Conservation (phyloP, 2,888 invertebrate genomes). For the Acrocera orbiculus region DNA sequence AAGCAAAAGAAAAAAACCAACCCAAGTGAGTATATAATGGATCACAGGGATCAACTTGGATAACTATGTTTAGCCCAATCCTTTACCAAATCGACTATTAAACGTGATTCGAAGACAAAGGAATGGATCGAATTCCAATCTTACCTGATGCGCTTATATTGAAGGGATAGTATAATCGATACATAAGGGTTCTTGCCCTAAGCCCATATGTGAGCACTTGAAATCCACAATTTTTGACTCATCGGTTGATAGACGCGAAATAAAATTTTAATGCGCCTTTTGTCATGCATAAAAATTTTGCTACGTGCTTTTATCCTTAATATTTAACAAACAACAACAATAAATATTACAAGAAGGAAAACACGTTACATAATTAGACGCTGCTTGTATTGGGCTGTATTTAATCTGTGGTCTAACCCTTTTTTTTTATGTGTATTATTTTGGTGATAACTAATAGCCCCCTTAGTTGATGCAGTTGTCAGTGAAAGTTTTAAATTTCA, state of each 20-base stretch:
- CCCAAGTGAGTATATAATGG: too few relatives aligned
- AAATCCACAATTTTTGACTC: not conserved
- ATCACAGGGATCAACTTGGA: too few relatives aligned
- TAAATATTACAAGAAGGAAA: conserved; percentile 1
- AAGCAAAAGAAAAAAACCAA: too few relatives aligned
- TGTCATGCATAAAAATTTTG: conserved; percentile 6
- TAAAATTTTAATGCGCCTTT: conserved; percentile 6
- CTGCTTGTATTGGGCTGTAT: conserved; percentile 1
- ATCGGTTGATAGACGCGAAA: not conserved
- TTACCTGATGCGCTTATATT: too few relatives aligned
- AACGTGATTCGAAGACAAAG: too few relatives aligned
- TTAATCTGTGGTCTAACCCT: not conserved
- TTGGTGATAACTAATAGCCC: not conserved
- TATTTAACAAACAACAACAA: too few relatives aligned
- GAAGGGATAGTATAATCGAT: too few relatives aligned
- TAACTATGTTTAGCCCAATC: too few relatives aligned
- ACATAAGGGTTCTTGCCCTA: too few relatives aligned
- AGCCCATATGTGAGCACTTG: conserved; percentile 1
- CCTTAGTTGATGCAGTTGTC: not conserved
- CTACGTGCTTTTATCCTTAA: conserved; percentile 1
- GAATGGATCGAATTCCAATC: too few relatives aligned
- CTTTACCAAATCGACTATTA: too few relatives aligned
- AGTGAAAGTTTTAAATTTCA: conserved; percentile 7
- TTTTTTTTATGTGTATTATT: not conserved
- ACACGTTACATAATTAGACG: not conserved